Base-by-base conservation (phyloP, 92 coral and sea anemone genomes). In the Anthopleura xanthogrammica region DNA sequence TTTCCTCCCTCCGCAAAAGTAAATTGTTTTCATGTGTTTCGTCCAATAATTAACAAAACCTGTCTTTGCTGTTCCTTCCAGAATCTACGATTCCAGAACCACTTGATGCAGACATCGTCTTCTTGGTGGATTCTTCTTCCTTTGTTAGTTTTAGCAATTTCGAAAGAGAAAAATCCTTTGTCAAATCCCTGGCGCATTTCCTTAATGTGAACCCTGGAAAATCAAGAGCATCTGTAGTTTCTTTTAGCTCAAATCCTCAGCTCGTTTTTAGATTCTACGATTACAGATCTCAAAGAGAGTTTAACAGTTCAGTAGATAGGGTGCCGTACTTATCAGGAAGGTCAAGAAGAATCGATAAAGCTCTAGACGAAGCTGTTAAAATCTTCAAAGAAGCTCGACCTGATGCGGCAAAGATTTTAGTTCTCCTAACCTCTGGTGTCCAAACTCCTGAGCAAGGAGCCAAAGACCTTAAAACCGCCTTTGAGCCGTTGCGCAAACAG, bases 51-150 rank as follows among this genome's bases (percentile, higher is more conserved):
- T 19, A 77, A 77, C 22, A 4, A 11, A 72, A 72, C 5, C 5
- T 4, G 36, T 24, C 10, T 12, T 64, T 80, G 72, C 22, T 72
- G 43, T 71, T 42, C 39, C 20, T 48, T 42, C 56, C 88, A 85
- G 88, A 66, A 55, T 76, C 58, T 79, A 22, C 78, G 89, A 75
- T 50, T 13, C 77, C 74, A 54, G 68, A 78, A 16, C 87, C 90
- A 7, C 73, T 79, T 13, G 36, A 50, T 42, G 76, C 89, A 4
- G 92, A 92, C 57, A 78, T 95, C 10, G 79, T 94, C 14, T 91
- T 95, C 80, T 71, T 95, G 71, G 71, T 94, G 85, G 98, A 95
- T 77, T 91, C 97, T 11, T 95, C 98, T 46, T 80, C 94, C 1
- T 87, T 87, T 83, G 93, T 92, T 17, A 70, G 82, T 50, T 52